These are phyloP conservation scores for Drosophila kuntzei DNA, from an alignment of 2,888 invertebrate species.

Conservation along the genomic window DNA sequence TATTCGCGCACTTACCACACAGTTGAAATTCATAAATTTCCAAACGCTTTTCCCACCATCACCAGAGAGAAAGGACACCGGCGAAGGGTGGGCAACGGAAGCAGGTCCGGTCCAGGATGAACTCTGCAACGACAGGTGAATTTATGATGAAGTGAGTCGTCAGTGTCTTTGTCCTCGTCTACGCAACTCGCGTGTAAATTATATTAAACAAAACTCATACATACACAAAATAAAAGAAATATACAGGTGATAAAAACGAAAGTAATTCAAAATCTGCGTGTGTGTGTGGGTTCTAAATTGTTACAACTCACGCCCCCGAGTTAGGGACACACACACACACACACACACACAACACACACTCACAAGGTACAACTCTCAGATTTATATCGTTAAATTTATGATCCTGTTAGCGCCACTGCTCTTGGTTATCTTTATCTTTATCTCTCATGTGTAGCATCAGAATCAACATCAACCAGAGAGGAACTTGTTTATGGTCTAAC, in stretches of 20 bases:
- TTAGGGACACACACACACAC: conserved; percentile 29
- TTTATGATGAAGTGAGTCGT: conserved; percentile 81
- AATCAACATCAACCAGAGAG: conserved; percentile 19
- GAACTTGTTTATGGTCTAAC: conserved; percentile 70
- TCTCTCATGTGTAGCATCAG: conserved; percentile 56
- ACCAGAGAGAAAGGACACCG: conserved; percentile 18
- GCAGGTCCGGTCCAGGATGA: conserved; percentile 70
- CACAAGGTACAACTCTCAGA: conserved; percentile 61
- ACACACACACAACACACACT: conserved; percentile 12
- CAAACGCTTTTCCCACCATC: conserved; percentile 44
- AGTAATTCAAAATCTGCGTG: conserved; percentile 77
- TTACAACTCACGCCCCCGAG: conserved; percentile 57
- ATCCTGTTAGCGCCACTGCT: conserved; percentile 83
- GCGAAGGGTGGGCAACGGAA: conserved; percentile 53
- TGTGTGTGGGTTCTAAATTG: conserved; percentile 65
- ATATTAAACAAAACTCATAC: conserved; percentile 43
- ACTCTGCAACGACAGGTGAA: conserved; percentile 79
- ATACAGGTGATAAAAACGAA: conserved; percentile 71
- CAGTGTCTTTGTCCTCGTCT: conserved; percentile 63
- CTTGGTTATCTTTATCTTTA: conserved; percentile 68
- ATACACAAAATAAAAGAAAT: conserved; percentile 26
- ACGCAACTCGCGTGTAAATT: conserved; percentile 75
- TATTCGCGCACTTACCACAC: conserved; percentile 75
- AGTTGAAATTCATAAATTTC: conserved; percentile 68
- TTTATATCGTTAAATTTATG: conserved; percentile 79